Evolutionary conservation across 2,888 invertebrate species (phyloP), one percentile per base, ranked within the genome.

Genomic region (Drosophila histrio): DNA sequence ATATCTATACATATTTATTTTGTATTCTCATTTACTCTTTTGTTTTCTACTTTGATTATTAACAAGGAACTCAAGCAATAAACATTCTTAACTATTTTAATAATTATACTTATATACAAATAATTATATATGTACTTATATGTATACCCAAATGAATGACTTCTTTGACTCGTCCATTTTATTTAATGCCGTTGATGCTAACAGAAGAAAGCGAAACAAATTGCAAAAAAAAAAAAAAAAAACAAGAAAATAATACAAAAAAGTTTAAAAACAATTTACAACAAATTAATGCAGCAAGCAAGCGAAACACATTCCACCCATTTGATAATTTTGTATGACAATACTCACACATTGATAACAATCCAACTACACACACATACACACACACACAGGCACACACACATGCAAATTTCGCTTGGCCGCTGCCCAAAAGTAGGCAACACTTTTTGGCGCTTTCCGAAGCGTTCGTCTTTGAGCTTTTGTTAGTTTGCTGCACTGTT

Each of bases 131-230:
- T 82, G 86, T 44, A 60, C 38, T 36, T 83, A 79, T 87, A 65
- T 79, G 61, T 70, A 72, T 86, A 82, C 69, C 65, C 72, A 81
- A 87, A 84, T 84, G 89, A 90, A 89, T 91, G 91, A 91, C 91
- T 91, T 91, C 91, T 91, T 91, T 91, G 91, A 91, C 91, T 91
- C 91, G 91, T 90, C 91, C 91, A 90, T 91, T 91, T 90, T 88
- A 91, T 90, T 90, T 88, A 91, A 82, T 83, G 78, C 82, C 89
- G 87, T 82, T 91, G 89, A 90, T 90, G 87, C 89, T 89, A 90
- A 84, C 88, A 87, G 84, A 85, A 82, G 80, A 83, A 89, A 81
- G 74, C 81, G 65, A 78, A 86, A 79, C 77, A 74, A 74, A 61
- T 57, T 65, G 50, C 63, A 57, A 52, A 57, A 63, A 38, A 61